phyloP scores from a whole-genome alignment of 2,113 vertebrate species.

The Pluvialis apricaria region DNA sequence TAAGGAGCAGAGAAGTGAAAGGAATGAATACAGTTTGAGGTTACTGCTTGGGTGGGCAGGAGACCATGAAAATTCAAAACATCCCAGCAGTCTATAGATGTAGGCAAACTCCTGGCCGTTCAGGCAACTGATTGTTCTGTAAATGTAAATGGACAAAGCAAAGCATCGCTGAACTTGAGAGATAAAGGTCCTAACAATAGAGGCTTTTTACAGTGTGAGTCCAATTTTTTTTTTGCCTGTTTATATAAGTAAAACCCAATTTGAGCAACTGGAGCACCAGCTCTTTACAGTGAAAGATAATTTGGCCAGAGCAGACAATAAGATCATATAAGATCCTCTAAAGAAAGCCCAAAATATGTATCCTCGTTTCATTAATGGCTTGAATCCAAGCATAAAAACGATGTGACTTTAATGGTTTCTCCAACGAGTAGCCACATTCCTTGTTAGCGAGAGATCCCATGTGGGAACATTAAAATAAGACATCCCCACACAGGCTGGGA shows the following conservation, averaged over 20 bases:
- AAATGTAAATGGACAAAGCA: constrained; percentile 38
- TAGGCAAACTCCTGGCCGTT: not conserved
- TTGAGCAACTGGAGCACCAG: constrained; percentile 9
- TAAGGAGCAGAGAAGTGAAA: not conserved
- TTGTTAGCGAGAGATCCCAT: not conserved
- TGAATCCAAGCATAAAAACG: constrained; percentile 5
- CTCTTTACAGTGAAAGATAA: constrained; percentile 13
- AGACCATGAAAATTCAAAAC: constrained; percentile 37
- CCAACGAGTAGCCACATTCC: constrained; percentile 38
- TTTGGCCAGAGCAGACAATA: not conserved
- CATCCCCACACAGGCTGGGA: not conserved
- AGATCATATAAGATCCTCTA: not conserved
- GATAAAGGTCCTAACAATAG: constrained; percentile 54
- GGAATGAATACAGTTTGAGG: not conserved
- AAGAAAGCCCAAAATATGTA: constrained; percentile 25
- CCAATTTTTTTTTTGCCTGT: not conserved
- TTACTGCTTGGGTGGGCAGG: constrained; percentile 36
- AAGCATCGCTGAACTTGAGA: constrained; percentile 53
- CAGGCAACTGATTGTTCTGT: constrained; percentile 32
- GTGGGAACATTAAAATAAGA: constrained; percentile 23
- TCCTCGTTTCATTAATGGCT: constrained; percentile 13
- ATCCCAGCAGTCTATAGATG: not conserved
- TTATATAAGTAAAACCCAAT: constrained; percentile 40
- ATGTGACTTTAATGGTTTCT: constrained; percentile 45
- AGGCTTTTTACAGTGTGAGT: not conserved